Percentiles rank a stretch among this genome's conserved stretches.
These are phyloP conservation scores for Tachypleus tridentatus DNA, from an alignment of 1,140 invertebrate species.

Conservation along the genomic window DNA sequence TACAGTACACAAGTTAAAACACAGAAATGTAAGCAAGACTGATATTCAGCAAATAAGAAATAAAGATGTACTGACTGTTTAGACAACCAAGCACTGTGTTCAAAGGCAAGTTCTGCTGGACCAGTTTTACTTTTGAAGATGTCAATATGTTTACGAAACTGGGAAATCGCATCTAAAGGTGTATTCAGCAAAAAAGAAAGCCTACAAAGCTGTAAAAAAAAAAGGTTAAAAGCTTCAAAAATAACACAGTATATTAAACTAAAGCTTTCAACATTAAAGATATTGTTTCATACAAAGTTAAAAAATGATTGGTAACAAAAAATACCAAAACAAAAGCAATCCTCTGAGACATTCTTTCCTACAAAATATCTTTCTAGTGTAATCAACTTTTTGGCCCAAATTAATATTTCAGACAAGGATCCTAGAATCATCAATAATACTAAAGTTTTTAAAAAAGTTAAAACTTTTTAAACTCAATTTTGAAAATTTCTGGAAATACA, in stretches of 20 bases:
- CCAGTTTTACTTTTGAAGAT: constrained; percentile 61
- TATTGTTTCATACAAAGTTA: background rate
- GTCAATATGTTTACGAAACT: constrained; percentile 83
- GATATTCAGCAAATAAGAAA: no score
- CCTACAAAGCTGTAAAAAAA: constrained; percentile 47
- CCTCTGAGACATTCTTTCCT: background rate
- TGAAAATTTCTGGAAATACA: no score
- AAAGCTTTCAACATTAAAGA: background rate
- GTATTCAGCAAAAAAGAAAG: constrained; percentile 75
- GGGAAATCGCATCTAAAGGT: constrained; percentile 83
- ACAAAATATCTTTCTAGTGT: background rate
- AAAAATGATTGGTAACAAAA: background rate
- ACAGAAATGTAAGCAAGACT: no score
- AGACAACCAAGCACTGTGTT: constrained; percentile 94
- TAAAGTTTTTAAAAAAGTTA: no score
- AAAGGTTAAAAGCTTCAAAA: constrained; percentile 12
- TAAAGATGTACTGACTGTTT: constrained; percentile 56
- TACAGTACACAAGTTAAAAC: no score
- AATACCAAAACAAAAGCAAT: background rate
- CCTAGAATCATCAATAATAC: no score
- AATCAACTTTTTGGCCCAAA: no score
- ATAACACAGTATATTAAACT: constrained; percentile 5
- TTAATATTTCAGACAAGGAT: no score
- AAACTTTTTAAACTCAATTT: no score
- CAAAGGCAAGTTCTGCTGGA: constrained; percentile 75